A percentile compares a stretch with the other conserved stretches of the same genome.
Conservation (phyloP, 2,113 vertebrate genomes). For the Toxostoma redivivum region DNA sequence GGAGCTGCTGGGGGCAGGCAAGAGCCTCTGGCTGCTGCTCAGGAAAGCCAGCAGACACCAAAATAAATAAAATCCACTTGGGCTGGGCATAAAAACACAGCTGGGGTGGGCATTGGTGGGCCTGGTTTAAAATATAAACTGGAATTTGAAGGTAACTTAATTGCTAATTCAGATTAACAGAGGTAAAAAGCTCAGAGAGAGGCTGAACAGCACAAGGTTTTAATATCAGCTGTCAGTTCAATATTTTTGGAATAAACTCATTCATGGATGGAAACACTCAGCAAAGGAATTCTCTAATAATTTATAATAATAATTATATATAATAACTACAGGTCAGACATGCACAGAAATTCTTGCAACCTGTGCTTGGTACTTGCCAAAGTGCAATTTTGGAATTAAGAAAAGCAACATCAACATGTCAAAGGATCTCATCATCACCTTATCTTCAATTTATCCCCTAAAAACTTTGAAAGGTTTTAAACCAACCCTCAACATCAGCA, state of each 20-base stretch:
- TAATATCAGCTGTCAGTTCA: not conserved
- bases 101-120: not conserved
- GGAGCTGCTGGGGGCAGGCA: not conserved
- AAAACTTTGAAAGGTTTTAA: not conserved
- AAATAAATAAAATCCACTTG: not conserved
- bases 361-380: not conserved
- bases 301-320: not conserved
- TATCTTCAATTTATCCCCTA: not conserved
- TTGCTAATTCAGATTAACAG: not conserved
- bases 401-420: not conserved
- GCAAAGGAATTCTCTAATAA: not conserved
- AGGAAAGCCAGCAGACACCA: not conserved
- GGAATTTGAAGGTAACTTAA: not conserved
- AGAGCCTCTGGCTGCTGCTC: not conserved
- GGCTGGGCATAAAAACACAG: not conserved
- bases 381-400: rapidly evolving
- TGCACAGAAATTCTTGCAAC: not conserved
- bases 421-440: not conserved
- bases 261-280: not conserved
- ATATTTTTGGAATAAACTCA: not conserved
- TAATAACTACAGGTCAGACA: not conserved
- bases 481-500: not conserved
- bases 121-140: not conserved
- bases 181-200: not conserved
- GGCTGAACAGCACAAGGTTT: rapidly evolving